A percentile compares a stretch with the other conserved stretches of the same genome.
phyloP scores from a whole-genome alignment of 2,113 vertebrate genomes.

The Leptobrachium leishanense region DNA sequence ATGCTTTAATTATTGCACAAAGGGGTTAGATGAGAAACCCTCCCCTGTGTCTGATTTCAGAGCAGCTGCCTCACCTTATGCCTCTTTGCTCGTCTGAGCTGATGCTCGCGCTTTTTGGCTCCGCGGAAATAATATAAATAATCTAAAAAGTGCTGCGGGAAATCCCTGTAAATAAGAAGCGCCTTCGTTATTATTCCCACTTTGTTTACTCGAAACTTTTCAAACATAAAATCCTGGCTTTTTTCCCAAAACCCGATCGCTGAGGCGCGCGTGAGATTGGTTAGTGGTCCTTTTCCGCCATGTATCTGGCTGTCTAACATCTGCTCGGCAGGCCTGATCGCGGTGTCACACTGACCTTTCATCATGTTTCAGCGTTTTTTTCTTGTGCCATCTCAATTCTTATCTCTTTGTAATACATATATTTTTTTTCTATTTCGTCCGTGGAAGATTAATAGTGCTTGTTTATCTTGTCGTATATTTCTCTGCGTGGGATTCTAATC shows the following conservation, averaged over 20 bases:
- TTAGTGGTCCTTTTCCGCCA: not conserved
- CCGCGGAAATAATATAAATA: slow-evolving; percentile 5
- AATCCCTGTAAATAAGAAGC: not conserved
- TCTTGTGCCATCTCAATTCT: not conserved
- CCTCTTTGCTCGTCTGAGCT: not conserved
- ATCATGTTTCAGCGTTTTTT: not conserved
- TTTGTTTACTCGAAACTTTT: slow-evolving; percentile 26
- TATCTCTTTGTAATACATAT: not conserved
- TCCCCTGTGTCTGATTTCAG: not conserved
- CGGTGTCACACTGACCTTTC: slow-evolving; percentile 13
- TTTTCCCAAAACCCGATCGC: slow-evolving; percentile 1
- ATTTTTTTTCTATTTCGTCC: too few species aligned
- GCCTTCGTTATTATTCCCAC: slow-evolving; percentile 5
- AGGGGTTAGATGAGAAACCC: not conserved
- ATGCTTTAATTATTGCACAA: not conserved
- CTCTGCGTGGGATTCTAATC: too few species aligned
- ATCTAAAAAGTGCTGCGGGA: not conserved
- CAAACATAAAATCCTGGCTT: slow-evolving; percentile 14
- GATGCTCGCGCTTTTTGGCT: not conserved
- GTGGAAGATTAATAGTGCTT: too few species aligned
- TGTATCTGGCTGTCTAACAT: slow-evolving; percentile 25
- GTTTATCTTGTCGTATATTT: too few species aligned
- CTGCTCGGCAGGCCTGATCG: slow-evolving; percentile 17
- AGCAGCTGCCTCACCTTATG: slow-evolving; percentile 30
- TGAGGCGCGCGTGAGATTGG: not conserved